Base-by-base conservation (phyloP, 53 echinoderm and acorn worm species). In the Luidia sarsii region DNA sequence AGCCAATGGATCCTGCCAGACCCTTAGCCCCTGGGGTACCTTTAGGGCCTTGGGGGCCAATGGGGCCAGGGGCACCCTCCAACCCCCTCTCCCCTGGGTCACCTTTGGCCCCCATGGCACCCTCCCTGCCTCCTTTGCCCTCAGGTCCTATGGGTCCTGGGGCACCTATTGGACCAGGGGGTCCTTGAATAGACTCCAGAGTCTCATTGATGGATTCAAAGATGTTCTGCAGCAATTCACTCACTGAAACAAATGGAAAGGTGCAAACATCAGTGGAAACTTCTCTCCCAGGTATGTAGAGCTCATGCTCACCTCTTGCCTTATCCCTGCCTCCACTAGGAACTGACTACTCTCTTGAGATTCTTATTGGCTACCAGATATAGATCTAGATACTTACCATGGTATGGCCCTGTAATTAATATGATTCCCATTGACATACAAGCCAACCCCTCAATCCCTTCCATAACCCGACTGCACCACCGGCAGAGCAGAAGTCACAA, bases 21-120 rank as follows among this genome's bases (percentile, higher is more conserved):
- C 89, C 89, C 29, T 35, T 68, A 8, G 83, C 65, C 7, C 89
- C 89, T 11, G 69, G 68, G 8, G 77, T 71, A 15, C 88, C 88
- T 31, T 65, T 74, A 5, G 51, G 19, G 20, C 89, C 89, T 15
- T 37, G 63, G 9, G 53, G 83, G n/a, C 89, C 89, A 1, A 51
- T 37, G 29, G 85, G 90, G n/a, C 90, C 89, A 3, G 32, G 64
- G 32, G 71, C 70, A 38, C 89, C 85, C 30, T 39, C 34, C 2
- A 50, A 23, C 3, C 77, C 77, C 15, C 7, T 2, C 28, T 77
- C 60, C 16, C 74, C 67, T 8, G 41, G 25, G 38, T 36, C 37
- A 2, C 68, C 68, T 25, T 39, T 41, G 64, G 3, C 64, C 2
- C 64, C 80, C 65, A 1, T 46, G n/a, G 55, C 29, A 35, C 75